Conservation (phyloP, 2,888 invertebrate species). For the Crocallis elinguaria region DNA sequence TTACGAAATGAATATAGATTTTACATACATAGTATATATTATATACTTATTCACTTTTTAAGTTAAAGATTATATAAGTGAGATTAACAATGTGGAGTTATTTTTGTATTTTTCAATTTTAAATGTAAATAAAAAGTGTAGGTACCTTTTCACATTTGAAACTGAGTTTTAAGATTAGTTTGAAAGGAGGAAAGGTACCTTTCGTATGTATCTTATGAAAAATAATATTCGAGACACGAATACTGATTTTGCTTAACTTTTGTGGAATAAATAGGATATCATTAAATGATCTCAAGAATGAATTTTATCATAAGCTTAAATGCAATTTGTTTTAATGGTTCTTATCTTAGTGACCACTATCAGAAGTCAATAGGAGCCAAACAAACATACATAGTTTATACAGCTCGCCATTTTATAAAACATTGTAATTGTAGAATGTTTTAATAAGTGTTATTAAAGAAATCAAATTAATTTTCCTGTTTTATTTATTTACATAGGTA, state of each 20-base stretch:
- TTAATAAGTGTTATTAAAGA: slow-evolving; percentile 79
- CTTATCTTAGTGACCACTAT: slow-evolving; percentile 4
- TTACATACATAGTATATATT: slow-evolving; percentile 33
- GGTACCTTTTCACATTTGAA: slow-evolving; percentile 1
- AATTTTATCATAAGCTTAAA: slow-evolving; percentile 47
- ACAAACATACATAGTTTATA: slow-evolving; percentile 55
- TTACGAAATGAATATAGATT: slow-evolving; percentile 29
- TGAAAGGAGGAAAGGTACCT: slow-evolving; percentile 2
- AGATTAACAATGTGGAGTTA: slow-evolving; percentile 72
- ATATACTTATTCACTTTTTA: slow-evolving; percentile 42
- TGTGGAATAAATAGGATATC: slow-evolving; percentile 41
- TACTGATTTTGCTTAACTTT: slow-evolving; percentile 26
- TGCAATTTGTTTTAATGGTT: slow-evolving; percentile 21
- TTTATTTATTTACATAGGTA: slow-evolving; percentile 17
- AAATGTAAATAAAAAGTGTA: slow-evolving; percentile 21
- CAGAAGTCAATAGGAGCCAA: slow-evolving; percentile 50
- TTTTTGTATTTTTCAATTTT: slow-evolving; percentile 66
- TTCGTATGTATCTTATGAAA: slow-evolving; percentile 9
- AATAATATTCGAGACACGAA: slow-evolving; percentile 13
- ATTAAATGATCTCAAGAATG: slow-evolving; percentile 63
- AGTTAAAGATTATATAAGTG: slow-evolving; percentile 67
- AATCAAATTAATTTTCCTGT: slow-evolving; percentile 45
- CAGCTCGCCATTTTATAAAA: slow-evolving; percentile 71
- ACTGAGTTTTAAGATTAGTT: slow-evolving; percentile 1
- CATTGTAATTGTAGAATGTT: slow-evolving; percentile 71